phyloP scores from a whole-genome alignment of 1,140 invertebrate genomes.

The Mesaphorura yosii region DNA sequence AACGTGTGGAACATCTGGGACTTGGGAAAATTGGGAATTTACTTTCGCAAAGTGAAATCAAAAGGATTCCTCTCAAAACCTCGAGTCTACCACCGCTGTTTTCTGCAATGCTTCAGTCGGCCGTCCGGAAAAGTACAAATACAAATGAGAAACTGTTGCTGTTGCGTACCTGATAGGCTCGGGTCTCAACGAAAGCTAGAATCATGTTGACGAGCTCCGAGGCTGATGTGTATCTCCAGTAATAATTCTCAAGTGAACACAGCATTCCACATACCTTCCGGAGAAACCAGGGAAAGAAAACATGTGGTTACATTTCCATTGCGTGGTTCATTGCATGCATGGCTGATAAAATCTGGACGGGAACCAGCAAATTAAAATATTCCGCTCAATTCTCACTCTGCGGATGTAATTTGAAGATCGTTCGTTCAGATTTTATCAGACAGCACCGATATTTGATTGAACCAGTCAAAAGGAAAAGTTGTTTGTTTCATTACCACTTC shows the following conservation, averaged over 20 bases:
- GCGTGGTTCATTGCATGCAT: no score
- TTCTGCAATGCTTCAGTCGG: not conserved
- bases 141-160: not conserved
- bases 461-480: no score
- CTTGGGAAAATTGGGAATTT: no score
- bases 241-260: slow-evolving; percentile 83
- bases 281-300: not conserved
- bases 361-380: no score
- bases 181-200: slow-evolving; percentile 73
- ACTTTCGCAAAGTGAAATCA: no score
- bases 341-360: no score
- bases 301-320: not conserved
- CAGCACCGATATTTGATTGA: no score
- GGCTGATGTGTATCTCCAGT: slow-evolving; percentile 87
- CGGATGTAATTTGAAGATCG: not conserved
- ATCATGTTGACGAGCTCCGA: slow-evolving; percentile 90
- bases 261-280: slow-evolving; percentile 76
- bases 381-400: no score
- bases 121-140: not conserved
- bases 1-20: no score
- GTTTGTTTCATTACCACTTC: slow-evolving; percentile 53
- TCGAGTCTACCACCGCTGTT: not conserved
- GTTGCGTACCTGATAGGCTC: slow-evolving; percentile 45
- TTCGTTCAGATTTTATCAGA: not conserved
- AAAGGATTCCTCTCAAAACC: no score